Evolutionary conservation across 2,888 invertebrate species (phyloP).

Genomic region (Eugnorisma glareosa): DNA sequence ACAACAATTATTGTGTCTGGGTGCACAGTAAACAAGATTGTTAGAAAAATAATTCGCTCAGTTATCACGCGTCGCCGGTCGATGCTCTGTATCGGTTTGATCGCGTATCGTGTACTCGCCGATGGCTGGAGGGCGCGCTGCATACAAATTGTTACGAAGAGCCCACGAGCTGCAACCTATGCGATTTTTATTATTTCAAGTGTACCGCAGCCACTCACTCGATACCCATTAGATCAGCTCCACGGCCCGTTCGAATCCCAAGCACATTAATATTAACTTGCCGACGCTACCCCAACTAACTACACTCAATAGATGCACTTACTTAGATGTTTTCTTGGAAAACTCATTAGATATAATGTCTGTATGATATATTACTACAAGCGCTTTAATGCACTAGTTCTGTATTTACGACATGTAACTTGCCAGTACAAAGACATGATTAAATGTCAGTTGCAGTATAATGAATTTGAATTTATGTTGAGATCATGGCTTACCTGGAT

Average conservation of each 20-base stretch:
- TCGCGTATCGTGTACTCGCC: conserved; percentile 30
- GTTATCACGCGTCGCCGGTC: conserved; percentile 27
- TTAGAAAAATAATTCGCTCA: conserved; percentile 26
- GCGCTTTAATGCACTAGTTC: conserved; percentile 45
- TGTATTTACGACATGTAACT: conserved; percentile 42
- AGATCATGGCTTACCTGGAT: conserved; percentile 12
- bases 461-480: conserved; percentile 56
- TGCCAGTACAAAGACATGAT: conserved; percentile 41
- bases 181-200: conserved; percentile 53
- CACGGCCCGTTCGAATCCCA: conserved; percentile 36
- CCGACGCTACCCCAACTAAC: conserved; percentile 50
- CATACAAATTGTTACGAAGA: conserved; percentile 44
- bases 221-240: conserved; percentile 46
- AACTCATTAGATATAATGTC: conserved; percentile 57
- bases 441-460: conserved; percentile 48
- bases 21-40: conserved; percentile 15
- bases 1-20: conserved; percentile 13
- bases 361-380: conserved; percentile 43
- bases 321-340: conserved; percentile 50
- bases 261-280: conserved; percentile 70
- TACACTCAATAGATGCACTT: conserved; percentile 58
- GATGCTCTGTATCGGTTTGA: conserved; percentile 38
- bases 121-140: conserved; percentile 33
- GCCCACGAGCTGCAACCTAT: conserved; percentile 14
- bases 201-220: conserved; percentile 17